Evolutionary conservation across 2,888 invertebrate genomes (phyloP), one percentile per base, ranked within the genome.

Genomic region (Drosophila merina): DNA sequence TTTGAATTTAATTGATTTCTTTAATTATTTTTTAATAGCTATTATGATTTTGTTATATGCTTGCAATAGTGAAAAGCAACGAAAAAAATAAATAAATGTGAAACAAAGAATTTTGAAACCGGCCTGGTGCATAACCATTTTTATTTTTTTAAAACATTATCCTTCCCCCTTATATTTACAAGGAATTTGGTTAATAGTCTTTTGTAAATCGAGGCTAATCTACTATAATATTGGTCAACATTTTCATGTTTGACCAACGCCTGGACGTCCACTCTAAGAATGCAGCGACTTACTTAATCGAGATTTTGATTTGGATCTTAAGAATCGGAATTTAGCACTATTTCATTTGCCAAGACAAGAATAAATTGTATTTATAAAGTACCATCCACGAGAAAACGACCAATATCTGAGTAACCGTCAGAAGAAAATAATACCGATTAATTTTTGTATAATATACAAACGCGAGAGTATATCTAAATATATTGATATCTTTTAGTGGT

Each of bases 1-100:
- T 87, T 84, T 82, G 77, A 87, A 87, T 85, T 87, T 84, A 84
- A 85, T 86, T 87, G 72, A 82, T 69, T 57, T 84, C 59, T 82
- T 86, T 76, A 85, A 86, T 86, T 86, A 82, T 64, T 87, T 84
- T 69, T 58, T 71, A 81, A 76, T 74, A 64, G 72, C 72, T 81
- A 79, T 77, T 64, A 66, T 70, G 56, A 71, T 82, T 81, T 84
- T 84, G 84, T 84, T 87, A 87, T 84, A 69, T 77, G 87, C 84
- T 84, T 87, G 86, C 86, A 87, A 85, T 77, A 77, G 74, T 76
- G 68, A 54, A 81, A 78, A 72, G 79, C 81, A 72, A 72, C 60
- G 58, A 64, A 72, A 75, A 66, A 68, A 75, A 40, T 28, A 74
- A 62, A 66, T 57, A 68, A 72, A 72, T 56, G 59, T 69, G 56